These are phyloP conservation scores for Aulostomus chinensis DNA, from an alignment of 2,797 vertebrate species.

Conservation along the genomic window DNA sequence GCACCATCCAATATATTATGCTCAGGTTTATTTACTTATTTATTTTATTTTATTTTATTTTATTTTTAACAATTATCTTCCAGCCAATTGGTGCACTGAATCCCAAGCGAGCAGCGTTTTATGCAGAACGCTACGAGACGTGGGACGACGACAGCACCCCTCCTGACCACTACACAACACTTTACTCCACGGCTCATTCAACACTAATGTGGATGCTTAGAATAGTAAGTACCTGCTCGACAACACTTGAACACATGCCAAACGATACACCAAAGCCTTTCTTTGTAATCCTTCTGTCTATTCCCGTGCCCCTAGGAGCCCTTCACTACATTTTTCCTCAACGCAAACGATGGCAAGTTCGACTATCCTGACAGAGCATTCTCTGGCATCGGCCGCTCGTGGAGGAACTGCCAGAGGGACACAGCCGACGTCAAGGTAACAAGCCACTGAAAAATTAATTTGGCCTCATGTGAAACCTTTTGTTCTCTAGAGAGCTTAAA, in stretches of 20 bases:
- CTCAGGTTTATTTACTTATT: no score
- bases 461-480: no score
- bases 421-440: constrained; percentile 95
- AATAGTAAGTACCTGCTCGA: constrained; percentile 85
- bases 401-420: constrained; percentile 97
- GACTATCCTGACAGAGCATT: constrained; percentile 96
- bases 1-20: no score
- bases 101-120: constrained; percentile 97
- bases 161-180: constrained; percentile 92
- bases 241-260: neutral
- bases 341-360: constrained; percentile 93
- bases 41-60: no score
- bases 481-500: no score
- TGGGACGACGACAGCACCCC: constrained; percentile 95
- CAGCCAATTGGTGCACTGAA: constrained; percentile 98
- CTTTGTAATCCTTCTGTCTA: neutral
- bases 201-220: constrained; percentile 95
- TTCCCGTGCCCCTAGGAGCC: constrained; percentile 84
- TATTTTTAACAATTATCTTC: constrained; percentile 14
- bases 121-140: constrained; percentile 93
- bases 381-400: constrained; percentile 92
- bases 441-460: neutral
- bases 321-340: constrained; percentile 97
- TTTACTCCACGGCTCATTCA: constrained; percentile 93
- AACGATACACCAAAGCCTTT: no score